These are phyloP conservation scores for Corynorhinus townsendii DNA, from an alignment of 2,113 vertebrate genomes.

Conservation along the genomic window DNA sequence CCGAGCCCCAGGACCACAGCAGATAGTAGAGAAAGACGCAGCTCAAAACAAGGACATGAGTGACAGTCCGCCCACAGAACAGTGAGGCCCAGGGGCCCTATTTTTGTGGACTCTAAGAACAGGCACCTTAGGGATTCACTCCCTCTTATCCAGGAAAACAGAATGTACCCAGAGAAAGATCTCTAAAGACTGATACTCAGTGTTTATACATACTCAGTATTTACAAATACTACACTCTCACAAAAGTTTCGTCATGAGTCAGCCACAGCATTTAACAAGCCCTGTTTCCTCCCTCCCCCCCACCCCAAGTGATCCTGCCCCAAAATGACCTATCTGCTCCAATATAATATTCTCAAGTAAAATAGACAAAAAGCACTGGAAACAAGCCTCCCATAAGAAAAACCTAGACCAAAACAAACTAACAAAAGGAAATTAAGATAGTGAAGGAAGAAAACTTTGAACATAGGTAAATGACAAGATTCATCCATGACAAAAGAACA, in stretches of 20 bases:
- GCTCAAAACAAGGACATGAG: background rate
- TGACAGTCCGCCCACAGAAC: background rate
- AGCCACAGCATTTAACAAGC: background rate
- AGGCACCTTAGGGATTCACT: background rate
- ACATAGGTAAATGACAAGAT: background rate
- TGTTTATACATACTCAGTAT: background rate
- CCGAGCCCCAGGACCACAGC: background rate
- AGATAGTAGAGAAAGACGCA: background rate
- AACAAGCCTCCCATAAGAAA: background rate
- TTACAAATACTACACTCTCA: no score
- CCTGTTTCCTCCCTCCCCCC: background rate
- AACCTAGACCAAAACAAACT: background rate
- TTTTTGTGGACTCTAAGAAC: background rate
- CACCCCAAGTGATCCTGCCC: no score
- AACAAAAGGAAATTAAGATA: conserved; percentile 7
- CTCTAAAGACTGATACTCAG: background rate
- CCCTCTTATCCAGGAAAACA: background rate
- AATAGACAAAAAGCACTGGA: background rate
- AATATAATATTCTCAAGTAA: background rate
- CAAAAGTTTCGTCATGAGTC: background rate
- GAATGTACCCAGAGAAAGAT: background rate
- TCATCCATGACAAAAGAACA: background rate
- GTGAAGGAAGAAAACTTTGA: background rate
- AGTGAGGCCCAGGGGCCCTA: background rate
- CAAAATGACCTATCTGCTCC: background rate